phyloP scores from a whole-genome alignment of 2,888 invertebrate genomes.

The Drosophila sordidula region DNA sequence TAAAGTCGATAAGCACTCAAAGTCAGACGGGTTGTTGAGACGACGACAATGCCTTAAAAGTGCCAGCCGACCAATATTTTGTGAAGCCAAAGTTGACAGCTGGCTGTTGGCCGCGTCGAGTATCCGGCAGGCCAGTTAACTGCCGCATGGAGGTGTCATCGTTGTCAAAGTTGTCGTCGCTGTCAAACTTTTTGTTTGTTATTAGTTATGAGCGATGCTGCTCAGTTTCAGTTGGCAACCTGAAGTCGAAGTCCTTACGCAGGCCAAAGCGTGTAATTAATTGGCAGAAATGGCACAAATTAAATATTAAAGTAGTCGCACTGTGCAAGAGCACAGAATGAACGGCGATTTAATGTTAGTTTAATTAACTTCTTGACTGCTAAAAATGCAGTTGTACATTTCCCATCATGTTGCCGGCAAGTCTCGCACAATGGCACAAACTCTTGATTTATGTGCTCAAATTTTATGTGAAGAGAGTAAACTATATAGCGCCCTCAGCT shows the following conservation, averaged over 20 bases:
- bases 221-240: background rate
- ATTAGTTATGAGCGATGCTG: slow-evolving; percentile 18
- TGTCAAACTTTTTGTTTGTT: slow-evolving; percentile 23
- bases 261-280: slow-evolving; percentile 27
- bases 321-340: background rate
- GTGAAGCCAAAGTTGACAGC: slow-evolving; percentile 1
- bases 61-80: slow-evolving; percentile 5
- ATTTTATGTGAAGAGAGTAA: background rate
- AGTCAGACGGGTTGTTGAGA: slow-evolving; percentile 26
- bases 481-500: no score
- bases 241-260: background rate
- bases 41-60: slow-evolving; percentile 24
- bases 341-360: slow-evolving; percentile 27
- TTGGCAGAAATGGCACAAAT: slow-evolving; percentile 29
- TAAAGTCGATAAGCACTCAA: slow-evolving; percentile 35
- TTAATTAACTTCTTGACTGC: slow-evolving; percentile 50
- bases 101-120: slow-evolving; percentile 3
- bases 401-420: slow-evolving; percentile 1
- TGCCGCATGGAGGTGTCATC: slow-evolving; percentile 29
- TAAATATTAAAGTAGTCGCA: slow-evolving; percentile 18
- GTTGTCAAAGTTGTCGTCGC: slow-evolving; percentile 33
- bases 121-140: slow-evolving; percentile 19
- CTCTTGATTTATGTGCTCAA: background rate
- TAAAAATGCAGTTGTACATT: slow-evolving; percentile 22
- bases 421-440: slow-evolving; percentile 13